Conservation (phyloP, 2,888 invertebrate species). For the Pegoplata infirma region DNA sequence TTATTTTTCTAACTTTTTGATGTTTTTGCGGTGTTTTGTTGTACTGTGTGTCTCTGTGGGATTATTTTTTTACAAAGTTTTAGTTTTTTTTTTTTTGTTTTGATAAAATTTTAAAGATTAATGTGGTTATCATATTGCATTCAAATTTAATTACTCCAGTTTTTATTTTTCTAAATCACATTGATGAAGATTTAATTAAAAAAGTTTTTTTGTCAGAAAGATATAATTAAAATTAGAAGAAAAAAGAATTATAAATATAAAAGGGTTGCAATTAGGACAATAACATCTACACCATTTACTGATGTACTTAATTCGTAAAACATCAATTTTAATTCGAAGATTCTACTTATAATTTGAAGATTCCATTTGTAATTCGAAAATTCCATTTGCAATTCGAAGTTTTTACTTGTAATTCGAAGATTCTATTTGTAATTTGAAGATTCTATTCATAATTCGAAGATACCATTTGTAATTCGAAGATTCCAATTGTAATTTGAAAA, state of each 20-base stretch:
- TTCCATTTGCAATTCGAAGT: too few species aligned
- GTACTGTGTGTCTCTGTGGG: constrained; percentile 28
- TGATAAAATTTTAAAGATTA: constrained; percentile 63
- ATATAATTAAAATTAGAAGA: constrained; percentile 30
- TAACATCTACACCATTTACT: too few species aligned
- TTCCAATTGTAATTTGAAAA: too few species aligned
- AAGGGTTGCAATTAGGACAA: constrained; percentile 38
- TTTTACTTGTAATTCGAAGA: too few species aligned
- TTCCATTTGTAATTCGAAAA: too few species aligned
- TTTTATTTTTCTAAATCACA: constrained; percentile 35
- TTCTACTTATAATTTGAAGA: too few species aligned
- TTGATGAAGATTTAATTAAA: constrained; percentile 62
- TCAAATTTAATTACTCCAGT: constrained; percentile 66
- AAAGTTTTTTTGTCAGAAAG: constrained; percentile 43
- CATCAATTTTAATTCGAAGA: too few species aligned
- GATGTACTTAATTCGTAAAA: too few species aligned
- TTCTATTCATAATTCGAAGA: too few species aligned
- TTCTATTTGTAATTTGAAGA: too few species aligned
- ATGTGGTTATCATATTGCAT: constrained; percentile 69
- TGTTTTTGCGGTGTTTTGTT: constrained; percentile 11
- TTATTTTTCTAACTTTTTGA: constrained; percentile 10
- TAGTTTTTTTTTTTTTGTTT: constrained; percentile 33
- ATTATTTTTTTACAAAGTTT: constrained; percentile 53
- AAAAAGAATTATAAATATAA: neutral
- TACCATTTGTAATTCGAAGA: too few species aligned